Conservation (phyloP, 2,797 vertebrate genomes). For the Amblyraja radiata region DNA sequence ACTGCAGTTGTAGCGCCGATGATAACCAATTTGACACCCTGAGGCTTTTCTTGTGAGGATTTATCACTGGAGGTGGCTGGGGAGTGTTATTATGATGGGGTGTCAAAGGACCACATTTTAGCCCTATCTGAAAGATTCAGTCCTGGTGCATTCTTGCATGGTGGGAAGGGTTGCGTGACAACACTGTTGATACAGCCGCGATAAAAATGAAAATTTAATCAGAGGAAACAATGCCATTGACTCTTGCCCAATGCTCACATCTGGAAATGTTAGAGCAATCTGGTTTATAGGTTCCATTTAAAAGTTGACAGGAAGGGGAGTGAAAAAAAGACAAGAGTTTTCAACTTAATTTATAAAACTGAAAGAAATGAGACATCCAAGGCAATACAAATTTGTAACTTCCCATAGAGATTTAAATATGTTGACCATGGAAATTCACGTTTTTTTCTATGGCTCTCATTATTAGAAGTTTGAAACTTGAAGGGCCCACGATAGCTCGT, state of each 20-base stretch:
- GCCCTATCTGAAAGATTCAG: neutral
- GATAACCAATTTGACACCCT: neutral
- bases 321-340: neutral
- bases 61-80: neutral
- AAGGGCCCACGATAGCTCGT: too few species aligned
- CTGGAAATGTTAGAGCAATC: neutral
- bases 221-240: neutral
- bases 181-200: neutral
- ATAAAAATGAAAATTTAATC: neutral
- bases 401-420: neutral
- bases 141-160: neutral
- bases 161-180: neutral
- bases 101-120: too few species aligned
- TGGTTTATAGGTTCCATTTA: neutral
- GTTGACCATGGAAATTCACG: neutral
- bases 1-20: neutral
- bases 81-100: neutral
- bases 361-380: neutral
- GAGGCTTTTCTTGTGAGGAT: neutral
- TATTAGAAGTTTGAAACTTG: neutral
- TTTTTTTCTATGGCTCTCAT: neutral
- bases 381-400: neutral
- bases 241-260: neutral
- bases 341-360: neutral
- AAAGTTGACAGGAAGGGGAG: too few species aligned